Evolutionary conservation across 2,797 vertebrate species (phyloP).

Genomic region (Crocidura indochinensis): DNA sequence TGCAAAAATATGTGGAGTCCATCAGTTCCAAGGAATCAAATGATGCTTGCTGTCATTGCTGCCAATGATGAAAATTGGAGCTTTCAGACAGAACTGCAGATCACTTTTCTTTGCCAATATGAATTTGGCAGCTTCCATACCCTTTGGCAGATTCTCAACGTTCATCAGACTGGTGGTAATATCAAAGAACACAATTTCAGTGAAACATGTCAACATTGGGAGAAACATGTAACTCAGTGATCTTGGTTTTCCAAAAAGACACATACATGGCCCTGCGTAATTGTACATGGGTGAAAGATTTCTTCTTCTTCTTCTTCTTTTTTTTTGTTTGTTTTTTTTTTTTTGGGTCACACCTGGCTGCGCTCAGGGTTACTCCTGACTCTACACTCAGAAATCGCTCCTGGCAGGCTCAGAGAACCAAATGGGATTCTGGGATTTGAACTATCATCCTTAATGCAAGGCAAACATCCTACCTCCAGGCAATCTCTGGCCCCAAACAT

Average conservation of each 20-base stretch:
- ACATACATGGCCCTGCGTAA: not conserved
- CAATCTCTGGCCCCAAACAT: no score
- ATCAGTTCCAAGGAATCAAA: not conserved
- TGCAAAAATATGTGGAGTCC: conserved; percentile 4
- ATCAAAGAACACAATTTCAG: not conserved
- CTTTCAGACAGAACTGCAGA: not conserved
- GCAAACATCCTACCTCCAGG: no score
- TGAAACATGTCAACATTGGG: not conserved
- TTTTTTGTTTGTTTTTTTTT: no score
- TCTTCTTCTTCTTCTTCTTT: not conserved
- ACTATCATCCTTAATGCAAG: no score
- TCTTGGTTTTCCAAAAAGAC: not conserved
- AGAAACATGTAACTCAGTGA: not conserved
- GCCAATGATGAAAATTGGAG: not conserved
- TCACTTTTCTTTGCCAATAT: not conserved
- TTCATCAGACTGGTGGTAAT: not conserved
- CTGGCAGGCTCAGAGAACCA: no score
- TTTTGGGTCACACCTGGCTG: no score
- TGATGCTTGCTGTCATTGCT: not conserved
- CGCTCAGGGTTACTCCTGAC: no score
- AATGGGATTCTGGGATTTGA: no score
- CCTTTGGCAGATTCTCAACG: not conserved
- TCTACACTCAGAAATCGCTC: no score
- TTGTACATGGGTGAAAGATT: not conserved
- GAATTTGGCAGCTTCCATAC: not conserved